Base-by-base conservation (phyloP, 2,797 vertebrate genomes). In the Dallia pectoralis region DNA sequence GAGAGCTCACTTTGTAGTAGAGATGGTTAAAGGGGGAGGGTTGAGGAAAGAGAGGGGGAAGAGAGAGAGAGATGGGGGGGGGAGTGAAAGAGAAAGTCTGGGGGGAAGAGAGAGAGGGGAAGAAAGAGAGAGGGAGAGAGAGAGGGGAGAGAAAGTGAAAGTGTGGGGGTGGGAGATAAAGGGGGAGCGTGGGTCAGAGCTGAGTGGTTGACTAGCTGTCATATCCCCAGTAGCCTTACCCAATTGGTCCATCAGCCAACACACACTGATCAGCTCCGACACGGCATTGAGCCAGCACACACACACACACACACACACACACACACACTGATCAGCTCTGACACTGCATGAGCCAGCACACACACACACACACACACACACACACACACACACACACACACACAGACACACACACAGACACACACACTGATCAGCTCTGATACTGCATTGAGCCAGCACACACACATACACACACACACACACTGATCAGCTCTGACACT, bases 1-100 rank as follows among this genome's bases (percentile, higher is more conserved):
- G 81, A 70, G 69, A 70, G 80, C 80, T 83, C 74, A 80, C 87
- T 92, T 91, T 92, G 87, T 90, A 79, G 81, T 83, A 64, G 67
- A 76, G 78, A 40, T 51, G 78, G 78, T 82, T 71, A 67, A 74
- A 75, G 77, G 74, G 63, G 63, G 72, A 77, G 69, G 65, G 72
- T 70, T 64, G 69, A 49, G 27, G 33, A 75, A 67, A 27, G 36
- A 67, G 56, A n/a, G 73, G 47, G 69, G 48, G 61, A 65, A 48
- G 65, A 67, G 27, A 59, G 67, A 70, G 1, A n/a, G n/a, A n/a
- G n/a, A n/a, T n/a, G n/a, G n/a, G n/a, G n/a, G n/a, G n/a, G n/a
- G n/a, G n/a, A n/a, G n/a, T n/a, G n/a, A n/a, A n/a, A n/a, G n/a
- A n/a, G n/a, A n/a, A n/a, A 44, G 66, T 36, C 56, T 33, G 67